These are phyloP conservation scores for Gastrophysa polygoni DNA, from an alignment of 2,888 invertebrate genomes.

Conservation along the genomic window DNA sequence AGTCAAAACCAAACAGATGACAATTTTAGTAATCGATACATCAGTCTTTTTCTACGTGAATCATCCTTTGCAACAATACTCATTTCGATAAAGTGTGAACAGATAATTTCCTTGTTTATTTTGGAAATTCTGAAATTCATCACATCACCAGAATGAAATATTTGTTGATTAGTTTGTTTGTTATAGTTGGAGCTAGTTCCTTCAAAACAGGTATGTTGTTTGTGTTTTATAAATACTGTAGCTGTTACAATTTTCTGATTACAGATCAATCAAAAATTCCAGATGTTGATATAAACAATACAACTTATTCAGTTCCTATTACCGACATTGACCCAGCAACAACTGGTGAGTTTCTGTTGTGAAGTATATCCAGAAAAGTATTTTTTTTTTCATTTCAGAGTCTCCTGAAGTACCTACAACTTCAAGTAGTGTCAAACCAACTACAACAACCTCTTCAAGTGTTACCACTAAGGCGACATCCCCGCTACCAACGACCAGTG, in stretches of 20 bases:
- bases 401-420: constrained; percentile 30
- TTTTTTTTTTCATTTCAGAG: background rate
- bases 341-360: background rate
- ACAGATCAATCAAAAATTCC: background rate
- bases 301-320: background rate
- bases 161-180: constrained; percentile 13
- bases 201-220: constrained; percentile 10
- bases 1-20: too few species aligned
- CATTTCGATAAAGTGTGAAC: too few species aligned
- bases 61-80: too few species aligned
- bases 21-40: too few species aligned
- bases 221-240: background rate
- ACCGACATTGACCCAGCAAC: background rate
- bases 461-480: constrained; percentile 31
- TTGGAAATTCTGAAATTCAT: too few species aligned
- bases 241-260: background rate
- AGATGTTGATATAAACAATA: background rate
- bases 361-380: background rate
- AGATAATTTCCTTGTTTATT: too few species aligned
- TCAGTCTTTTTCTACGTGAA: too few species aligned
- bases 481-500: too few species aligned
- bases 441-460: constrained; percentile 44
- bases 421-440: constrained; percentile 28
- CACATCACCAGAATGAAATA: constrained; percentile 23
- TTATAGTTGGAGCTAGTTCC: constrained; percentile 5